Evolutionary conservation across 2,113 vertebrate species (phyloP).

Genomic region (Platanista minor): DNA sequence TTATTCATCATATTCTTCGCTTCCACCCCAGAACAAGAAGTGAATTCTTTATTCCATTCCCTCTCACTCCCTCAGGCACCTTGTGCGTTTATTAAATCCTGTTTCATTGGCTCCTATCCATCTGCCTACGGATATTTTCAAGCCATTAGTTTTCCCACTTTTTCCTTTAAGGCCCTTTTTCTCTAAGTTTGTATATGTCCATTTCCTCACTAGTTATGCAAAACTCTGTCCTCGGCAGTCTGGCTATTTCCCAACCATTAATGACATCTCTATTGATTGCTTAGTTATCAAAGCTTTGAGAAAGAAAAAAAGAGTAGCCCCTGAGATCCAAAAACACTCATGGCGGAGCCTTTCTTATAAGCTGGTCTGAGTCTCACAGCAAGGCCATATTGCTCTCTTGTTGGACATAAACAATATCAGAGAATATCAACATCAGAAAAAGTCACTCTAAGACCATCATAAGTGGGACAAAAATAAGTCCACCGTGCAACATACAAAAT

Average conservation of each 20-base stretch:
- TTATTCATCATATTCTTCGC: background rate
- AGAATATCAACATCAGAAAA: background rate
- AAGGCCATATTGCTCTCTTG: background rate
- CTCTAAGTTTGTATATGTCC: background rate
- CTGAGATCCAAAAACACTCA: background rate
- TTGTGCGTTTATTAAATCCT: background rate
- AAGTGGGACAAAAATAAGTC: background rate
- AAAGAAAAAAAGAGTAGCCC: background rate
- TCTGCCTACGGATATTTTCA: background rate
- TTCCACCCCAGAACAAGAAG: background rate
- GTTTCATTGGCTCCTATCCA: background rate
- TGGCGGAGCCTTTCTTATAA: background rate
- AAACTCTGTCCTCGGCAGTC: background rate
- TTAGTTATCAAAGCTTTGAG: background rate
- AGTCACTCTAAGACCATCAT: background rate
- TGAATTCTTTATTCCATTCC: background rate
- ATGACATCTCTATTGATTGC: background rate
- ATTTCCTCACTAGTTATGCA: background rate
- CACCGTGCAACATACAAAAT: background rate
- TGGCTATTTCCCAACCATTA: background rate
- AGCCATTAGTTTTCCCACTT: background rate
- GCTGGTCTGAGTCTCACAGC: background rate
- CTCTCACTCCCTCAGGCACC: background rate
- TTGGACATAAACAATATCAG: background rate
- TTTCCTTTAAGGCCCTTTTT: background rate